These are phyloP conservation scores for Myripristis jacobus DNA, from an alignment of 2,797 vertebrate genomes.

Conservation along the genomic window DNA sequence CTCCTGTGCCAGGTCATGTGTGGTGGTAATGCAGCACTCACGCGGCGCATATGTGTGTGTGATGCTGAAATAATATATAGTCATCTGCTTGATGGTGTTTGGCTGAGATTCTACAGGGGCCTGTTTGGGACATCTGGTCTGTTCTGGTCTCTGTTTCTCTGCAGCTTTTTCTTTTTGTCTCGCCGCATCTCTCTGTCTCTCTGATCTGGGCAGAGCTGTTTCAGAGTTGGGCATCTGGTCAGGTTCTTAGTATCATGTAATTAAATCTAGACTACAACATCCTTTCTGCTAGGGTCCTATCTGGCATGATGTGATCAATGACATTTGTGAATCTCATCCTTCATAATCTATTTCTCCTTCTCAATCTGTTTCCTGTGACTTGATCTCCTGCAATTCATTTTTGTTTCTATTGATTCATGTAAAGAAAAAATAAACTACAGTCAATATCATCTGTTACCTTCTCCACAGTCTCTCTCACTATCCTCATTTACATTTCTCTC, in stretches of 20 bases:
- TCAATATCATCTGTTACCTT: no score
- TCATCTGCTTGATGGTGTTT: slow-evolving; percentile 55
- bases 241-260: slow-evolving; percentile 47
- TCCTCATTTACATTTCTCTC: not conserved
- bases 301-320: slow-evolving; percentile 40
- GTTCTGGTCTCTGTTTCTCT: slow-evolving; percentile 38
- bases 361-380: slow-evolving; percentile 25
- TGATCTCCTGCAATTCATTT: not conserved
- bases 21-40: not conserved
- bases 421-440: not conserved
- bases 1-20: not conserved
- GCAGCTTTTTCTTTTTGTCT: slow-evolving; percentile 38
- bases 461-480: not conserved
- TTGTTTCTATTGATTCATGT: slow-evolving; percentile 12
- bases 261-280: slow-evolving; percentile 58
- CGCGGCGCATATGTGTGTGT: slow-evolving; percentile 4
- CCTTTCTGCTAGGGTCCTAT: slow-evolving; percentile 22
- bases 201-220: slow-evolving; percentile 55
- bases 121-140: slow-evolving; percentile 67
- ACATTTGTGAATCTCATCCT: slow-evolving; percentile 9
- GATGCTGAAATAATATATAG: slow-evolving; percentile 41
- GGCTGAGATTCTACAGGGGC: slow-evolving; percentile 40
- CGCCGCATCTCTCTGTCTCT: slow-evolving; percentile 20
- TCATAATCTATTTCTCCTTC: not conserved
- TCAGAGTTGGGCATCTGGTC: slow-evolving; percentile 59